Evolutionary conservation across 2,888 invertebrate species (phyloP), one percentile per base, ranked within the genome.

Genomic region (Phalera bucephala): DNA sequence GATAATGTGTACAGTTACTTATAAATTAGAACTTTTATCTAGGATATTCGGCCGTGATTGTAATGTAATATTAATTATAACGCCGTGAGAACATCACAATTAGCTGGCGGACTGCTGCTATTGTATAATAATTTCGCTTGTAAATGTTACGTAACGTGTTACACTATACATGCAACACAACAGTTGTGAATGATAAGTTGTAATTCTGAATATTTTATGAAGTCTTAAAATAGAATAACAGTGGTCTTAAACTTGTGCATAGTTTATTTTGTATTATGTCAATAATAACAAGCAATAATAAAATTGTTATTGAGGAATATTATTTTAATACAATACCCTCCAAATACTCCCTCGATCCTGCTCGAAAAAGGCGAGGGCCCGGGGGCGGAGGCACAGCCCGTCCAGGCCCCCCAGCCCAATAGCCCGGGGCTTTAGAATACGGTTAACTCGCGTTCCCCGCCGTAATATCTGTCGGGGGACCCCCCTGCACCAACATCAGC

Each of bases 261-360:
- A 92, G 91, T 91, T 92, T 91, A 92, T 92, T 92, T 92, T 92
- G 91, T 91, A 92, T 91, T 91, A 91, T 91, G 91, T 91, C 91
- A 91, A 92, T 91, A 91, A 86, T 91, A 91, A 91, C 91, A 79
- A 91, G 91, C 91, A 91, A 91, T 91, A 91, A 91, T 89, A 87
- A 90, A 91, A 90, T 91, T 91, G 91, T 92, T 92, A 91, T 86
- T 78, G 73, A 83, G 77, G 61, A 65, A 58, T 67, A 76, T 64
- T 63, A 56, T 72, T 70, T 72, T 45, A 53, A 30, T 56, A 26
- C 5, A 33, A 38, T 21, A 26, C 10, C 15, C 31, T 20, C 19
- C 23, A 15, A n/a, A n/a, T n/a, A n/a, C n/a, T n/a, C n/a, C n/a
- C n/a, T n/a, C n/a, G n/a, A n/a, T n/a, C n/a, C n/a, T n/a, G n/a